Percentiles rank a stretch among this genome's conserved stretches.
Evolutionary conservation across 1,140 invertebrate species (phyloP).

Genomic region (Platorchestia sp.): DNA sequence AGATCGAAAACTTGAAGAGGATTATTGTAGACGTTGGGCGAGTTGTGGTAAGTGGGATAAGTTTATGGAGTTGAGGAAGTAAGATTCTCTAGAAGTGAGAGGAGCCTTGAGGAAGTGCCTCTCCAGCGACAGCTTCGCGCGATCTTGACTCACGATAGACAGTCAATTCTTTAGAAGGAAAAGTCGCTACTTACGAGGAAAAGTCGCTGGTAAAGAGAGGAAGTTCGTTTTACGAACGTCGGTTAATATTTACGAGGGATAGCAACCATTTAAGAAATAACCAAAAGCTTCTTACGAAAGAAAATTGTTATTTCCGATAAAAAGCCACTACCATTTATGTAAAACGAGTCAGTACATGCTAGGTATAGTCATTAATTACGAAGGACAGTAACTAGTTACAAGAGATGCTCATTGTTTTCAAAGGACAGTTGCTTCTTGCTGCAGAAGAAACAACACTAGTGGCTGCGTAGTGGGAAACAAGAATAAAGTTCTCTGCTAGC

Average conservation of each 20-base stretch:
- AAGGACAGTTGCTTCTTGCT: neutral
- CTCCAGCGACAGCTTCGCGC: neutral
- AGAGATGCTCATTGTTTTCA: neutral
- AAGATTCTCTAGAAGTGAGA: conserved; percentile 34
- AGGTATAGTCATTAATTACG: neutral
- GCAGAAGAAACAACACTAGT: no score
- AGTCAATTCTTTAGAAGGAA: no score
- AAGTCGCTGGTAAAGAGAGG: no score
- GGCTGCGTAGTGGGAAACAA: no score
- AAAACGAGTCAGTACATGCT: no score
- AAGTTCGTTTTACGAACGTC: neutral
- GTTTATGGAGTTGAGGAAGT: conserved; percentile 29
- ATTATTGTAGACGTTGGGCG: conserved; percentile 40
- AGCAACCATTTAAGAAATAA: no score
- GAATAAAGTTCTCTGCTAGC: no score
- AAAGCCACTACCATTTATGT: no score
- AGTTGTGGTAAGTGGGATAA: conserved; percentile 53
- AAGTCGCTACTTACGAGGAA: no score
- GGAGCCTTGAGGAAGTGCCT: neutral
- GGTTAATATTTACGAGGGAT: neutral
- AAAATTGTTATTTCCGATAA: no score
- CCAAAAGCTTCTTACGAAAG: no score
- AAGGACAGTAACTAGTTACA: neutral
- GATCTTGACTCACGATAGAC: neutral
- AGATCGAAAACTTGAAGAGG: conserved; percentile 38